Evolutionary conservation across 2,113 vertebrate genomes (phyloP).

Genomic region (Centropus bengalensis): DNA sequence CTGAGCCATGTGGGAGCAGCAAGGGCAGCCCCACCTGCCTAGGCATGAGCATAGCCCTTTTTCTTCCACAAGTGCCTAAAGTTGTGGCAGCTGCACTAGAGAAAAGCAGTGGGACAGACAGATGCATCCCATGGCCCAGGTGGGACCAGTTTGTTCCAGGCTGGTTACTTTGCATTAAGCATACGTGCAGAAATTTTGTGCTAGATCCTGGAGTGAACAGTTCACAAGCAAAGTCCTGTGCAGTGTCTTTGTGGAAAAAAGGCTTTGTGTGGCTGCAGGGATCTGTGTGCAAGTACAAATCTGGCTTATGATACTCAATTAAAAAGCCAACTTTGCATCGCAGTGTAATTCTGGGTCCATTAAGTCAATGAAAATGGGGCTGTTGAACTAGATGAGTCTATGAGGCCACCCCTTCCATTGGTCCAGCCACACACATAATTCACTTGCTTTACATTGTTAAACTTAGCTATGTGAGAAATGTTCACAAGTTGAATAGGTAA

Average conservation of each 20-base stretch:
- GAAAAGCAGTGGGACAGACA: neutral
- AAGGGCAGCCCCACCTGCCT: neutral
- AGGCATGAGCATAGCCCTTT: neutral
- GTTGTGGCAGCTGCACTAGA: neutral
- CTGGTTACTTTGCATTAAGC: neutral
- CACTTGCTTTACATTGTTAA: neutral
- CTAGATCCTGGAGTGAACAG: neutral
- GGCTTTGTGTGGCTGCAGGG: neutral
- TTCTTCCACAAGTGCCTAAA: neutral
- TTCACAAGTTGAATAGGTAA: too few species aligned
- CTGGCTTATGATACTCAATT: neutral
- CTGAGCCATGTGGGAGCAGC: fast-evolving
- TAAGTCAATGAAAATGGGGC: neutral
- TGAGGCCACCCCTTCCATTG: neutral
- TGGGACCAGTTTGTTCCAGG: neutral
- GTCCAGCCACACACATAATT: neutral
- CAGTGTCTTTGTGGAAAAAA: neutral
- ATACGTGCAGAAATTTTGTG: neutral
- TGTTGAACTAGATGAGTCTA: neutral
- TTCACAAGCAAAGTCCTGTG: neutral
- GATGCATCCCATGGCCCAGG: fast-evolving
- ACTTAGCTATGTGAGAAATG: neutral
- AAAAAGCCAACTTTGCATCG: neutral
- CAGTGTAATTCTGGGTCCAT: neutral
- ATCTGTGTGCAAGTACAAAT: neutral